Evolutionary conservation across 1,140 invertebrate genomes (phyloP).

Genomic region (Formica selysi): DNA sequence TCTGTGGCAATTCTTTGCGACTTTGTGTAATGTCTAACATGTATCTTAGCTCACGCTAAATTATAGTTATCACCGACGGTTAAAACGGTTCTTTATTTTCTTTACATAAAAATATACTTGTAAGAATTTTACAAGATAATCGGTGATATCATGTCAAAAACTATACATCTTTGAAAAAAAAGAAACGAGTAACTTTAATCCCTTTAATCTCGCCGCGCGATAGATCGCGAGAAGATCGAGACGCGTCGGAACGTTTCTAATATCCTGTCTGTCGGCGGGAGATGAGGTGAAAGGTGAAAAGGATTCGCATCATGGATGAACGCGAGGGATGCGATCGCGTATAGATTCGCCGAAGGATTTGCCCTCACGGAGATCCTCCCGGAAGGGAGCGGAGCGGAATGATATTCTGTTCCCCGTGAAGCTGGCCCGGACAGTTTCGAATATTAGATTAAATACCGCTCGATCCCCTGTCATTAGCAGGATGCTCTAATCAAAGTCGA

Average conservation of each 20-base stretch:
- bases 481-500: slow-evolving; percentile 84
- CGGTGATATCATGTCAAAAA: background rate
- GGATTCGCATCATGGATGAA: slow-evolving; percentile 45
- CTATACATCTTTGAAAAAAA: background rate
- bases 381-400: slow-evolving; percentile 36
- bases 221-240: slow-evolving; percentile 33
- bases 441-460: slow-evolving; percentile 84
- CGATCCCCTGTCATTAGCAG: slow-evolving; percentile 83
- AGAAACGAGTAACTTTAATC: background rate
- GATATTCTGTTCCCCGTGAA: slow-evolving; percentile 77
- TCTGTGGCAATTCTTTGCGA: background rate
- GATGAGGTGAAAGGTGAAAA: slow-evolving; percentile 45
- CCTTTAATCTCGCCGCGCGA: slow-evolving; percentile 13
- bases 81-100: background rate
- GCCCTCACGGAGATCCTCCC: slow-evolving; percentile 35
- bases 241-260: slow-evolving; percentile 58
- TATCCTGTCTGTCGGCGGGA: slow-evolving; percentile 57
- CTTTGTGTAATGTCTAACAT: background rate
- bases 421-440: slow-evolving; percentile 81
- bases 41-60: background rate
- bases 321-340: slow-evolving; percentile 38
- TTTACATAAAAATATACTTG: background rate
- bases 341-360: slow-evolving; percentile 42
- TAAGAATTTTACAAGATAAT: background rate
- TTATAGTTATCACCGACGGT: background rate